Evolutionary conservation across 2,888 invertebrate genomes (phyloP), one percentile per base, ranked within the genome.

Genomic region (Tetramorium bicarinatum): DNA sequence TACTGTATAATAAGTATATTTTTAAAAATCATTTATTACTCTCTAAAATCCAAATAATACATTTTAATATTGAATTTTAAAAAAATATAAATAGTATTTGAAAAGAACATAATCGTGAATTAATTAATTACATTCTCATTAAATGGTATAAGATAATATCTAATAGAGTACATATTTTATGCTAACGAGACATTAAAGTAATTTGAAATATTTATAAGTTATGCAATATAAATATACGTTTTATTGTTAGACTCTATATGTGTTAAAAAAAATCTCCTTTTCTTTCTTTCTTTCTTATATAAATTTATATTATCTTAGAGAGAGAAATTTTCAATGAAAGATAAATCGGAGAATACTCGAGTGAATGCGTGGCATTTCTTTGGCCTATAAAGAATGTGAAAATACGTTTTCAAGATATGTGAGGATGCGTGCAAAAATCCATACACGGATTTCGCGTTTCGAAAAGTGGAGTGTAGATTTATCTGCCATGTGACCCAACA

Each of bases 401-500:
- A 77, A 80, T 56, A 74, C 89, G 56, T 82, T 80, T 59, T 61
- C 11, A 38, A 75, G 62, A 84, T 85, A 84, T 72, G 86, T 81
- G 71, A 18, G 34, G 74, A 79, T 61, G 34, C 18, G 11, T 34
- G 44, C 25, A 29, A 72, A 77, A 61, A 81, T 34, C 77, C 41
- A 77, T 88, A 84, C 88, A 87, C 29, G 88, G 81, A 85, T 85
- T 87, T 88, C 69, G 85, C 88, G 69, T 88, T 88, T 88, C 79
- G 56, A 74, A 85, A 84, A 88, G 77, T 87, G 77, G 83, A 71
- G 77, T 66, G 62, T 18, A 85, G 85, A 88, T 88, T 88, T 87
- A 87, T 83, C 62, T 80, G 38, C 29, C 49, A 38, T 67, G 56
- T 71, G 66, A 54, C 61, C 64, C 56, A 77, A 85, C 84, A 84